A percentile compares a stretch with the other conserved stretches of the same genome.
phyloP scores from a whole-genome alignment of 1,140 invertebrate genomes.

The Brachionus angularis region DNA sequence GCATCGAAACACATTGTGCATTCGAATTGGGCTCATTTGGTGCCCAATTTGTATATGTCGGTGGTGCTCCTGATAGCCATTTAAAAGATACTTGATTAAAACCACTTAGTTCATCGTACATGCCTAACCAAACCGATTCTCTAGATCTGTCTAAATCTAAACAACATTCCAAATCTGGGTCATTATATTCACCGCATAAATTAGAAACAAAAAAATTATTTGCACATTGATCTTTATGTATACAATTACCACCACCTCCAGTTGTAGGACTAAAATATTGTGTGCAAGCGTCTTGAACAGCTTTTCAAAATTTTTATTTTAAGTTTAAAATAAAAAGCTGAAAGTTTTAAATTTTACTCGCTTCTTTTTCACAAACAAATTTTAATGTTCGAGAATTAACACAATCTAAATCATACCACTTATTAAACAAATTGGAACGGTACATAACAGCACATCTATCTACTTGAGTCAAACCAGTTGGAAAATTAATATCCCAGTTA shows the following conservation, averaged over 20 bases:
- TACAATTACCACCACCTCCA: slow-evolving; percentile 35
- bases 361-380: slow-evolving; percentile 35
- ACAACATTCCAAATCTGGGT: slow-evolving; percentile 24
- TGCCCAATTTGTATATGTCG: slow-evolving; percentile 48
- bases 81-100: slow-evolving; percentile 46
- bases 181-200: slow-evolving; percentile 35
- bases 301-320: background rate
- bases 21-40: slow-evolving; percentile 47
- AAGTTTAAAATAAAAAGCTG: background rate
- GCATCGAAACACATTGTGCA: slow-evolving; percentile 37
- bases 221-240: slow-evolving; percentile 41
- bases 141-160: slow-evolving; percentile 16
- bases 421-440: background rate
- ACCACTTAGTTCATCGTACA: slow-evolving; percentile 46
- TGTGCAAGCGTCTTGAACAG: slow-evolving; percentile 20
- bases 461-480: background rate
- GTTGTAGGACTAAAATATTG: slow-evolving; percentile 31
- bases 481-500: slow-evolving; percentile 34
- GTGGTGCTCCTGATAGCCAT: slow-evolving; percentile 47
- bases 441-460: slow-evolving; percentile 25
- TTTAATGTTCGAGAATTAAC: background rate
- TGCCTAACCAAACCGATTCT: slow-evolving; percentile 47
- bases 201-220: slow-evolving; percentile 18
- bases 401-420: slow-evolving; percentile 34
- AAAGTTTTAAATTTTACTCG: background rate